Conservation (phyloP, 2,113 vertebrate genomes). For the Hippocampus zosterae region DNA sequence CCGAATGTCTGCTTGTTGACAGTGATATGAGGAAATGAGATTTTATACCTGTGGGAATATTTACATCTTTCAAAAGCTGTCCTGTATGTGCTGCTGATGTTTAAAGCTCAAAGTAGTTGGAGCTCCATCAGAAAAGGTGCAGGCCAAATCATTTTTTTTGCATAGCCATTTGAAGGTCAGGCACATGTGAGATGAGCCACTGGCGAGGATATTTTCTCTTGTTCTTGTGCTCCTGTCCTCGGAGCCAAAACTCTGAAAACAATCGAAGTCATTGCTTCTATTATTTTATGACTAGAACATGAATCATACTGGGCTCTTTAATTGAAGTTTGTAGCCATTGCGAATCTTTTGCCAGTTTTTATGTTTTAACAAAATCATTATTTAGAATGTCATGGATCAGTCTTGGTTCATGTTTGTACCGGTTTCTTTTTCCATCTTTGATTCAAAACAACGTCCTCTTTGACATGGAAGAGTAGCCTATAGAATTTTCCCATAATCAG, state of each 20-base stretch:
- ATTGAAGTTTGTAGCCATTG: neutral
- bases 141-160: constrained; percentile 13
- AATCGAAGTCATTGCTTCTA: neutral
- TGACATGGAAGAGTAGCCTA: neutral
- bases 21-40: constrained; percentile 23
- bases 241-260: neutral
- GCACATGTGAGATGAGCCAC: constrained; percentile 14
- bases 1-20: constrained; percentile 32
- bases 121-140: constrained; percentile 18
- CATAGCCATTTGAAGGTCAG: constrained; percentile 3
- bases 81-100: constrained; percentile 25
- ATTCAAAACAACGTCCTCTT: neutral
- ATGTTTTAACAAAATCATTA: neutral
- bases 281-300: neutral
- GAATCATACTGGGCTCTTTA: neutral
- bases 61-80: constrained; percentile 27
- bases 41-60: constrained; percentile 33
- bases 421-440: neutral
- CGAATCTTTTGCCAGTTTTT: neutral
- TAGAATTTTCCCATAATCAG: too few species aligned
- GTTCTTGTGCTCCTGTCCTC: neutral
- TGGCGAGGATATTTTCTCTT: constrained; percentile 24
- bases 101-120: neutral
- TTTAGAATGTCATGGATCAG: neutral
- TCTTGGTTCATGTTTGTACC: neutral